Percentiles rank a stretch among this genome's conserved stretches.
These are phyloP conservation scores for Cristatella mucedo DNA, from an alignment of 2,888 invertebrate genomes.

Conservation along the genomic window DNA sequence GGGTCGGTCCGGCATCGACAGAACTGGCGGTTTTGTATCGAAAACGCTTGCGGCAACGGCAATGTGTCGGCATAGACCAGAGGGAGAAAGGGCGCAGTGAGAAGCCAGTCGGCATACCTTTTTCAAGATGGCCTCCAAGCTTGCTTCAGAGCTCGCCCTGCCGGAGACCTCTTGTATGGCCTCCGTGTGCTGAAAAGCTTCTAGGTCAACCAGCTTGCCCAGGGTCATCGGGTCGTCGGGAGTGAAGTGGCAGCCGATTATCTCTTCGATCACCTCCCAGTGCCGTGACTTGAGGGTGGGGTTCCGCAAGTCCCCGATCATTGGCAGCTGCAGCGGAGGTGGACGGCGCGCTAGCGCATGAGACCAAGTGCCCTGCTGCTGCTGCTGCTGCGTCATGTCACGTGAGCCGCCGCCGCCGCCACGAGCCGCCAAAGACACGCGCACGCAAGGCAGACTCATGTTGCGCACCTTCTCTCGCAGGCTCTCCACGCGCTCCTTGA, in stretches of 20 bases:
- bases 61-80: too few relatives aligned
- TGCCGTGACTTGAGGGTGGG: constrained; percentile 61
- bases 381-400: too few relatives aligned
- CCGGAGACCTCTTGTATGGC: constrained; percentile 68
- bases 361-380: too few relatives aligned
- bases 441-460: too few relatives aligned
- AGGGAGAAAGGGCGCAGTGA: too few relatives aligned
- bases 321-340: constrained; percentile 46
- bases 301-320: constrained; percentile 63
- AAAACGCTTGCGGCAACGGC: too few relatives aligned
- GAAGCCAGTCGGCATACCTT: constrained; percentile 49
- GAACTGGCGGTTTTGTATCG: too few relatives aligned
- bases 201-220: constrained; percentile 51
- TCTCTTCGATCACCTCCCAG: constrained; percentile 63
- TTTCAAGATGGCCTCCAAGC: constrained; percentile 59
- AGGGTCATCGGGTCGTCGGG: constrained; percentile 53
- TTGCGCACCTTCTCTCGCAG: constrained; percentile 57
- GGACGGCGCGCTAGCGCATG: too few relatives aligned
- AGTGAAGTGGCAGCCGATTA: constrained; percentile 52
- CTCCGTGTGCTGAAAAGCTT: constrained; percentile 57
- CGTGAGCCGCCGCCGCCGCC: too few relatives aligned
- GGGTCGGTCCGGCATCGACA: too few relatives aligned
- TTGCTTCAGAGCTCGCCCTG: constrained; percentile 72
- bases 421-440: too few relatives aligned
- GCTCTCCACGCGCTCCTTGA: constrained; percentile 59